A percentile compares a stretch with the other conserved stretches of the same genome.
These are phyloP conservation scores for Karalla daura DNA, from an alignment of 2,797 vertebrate species.

Conservation along the genomic window DNA sequence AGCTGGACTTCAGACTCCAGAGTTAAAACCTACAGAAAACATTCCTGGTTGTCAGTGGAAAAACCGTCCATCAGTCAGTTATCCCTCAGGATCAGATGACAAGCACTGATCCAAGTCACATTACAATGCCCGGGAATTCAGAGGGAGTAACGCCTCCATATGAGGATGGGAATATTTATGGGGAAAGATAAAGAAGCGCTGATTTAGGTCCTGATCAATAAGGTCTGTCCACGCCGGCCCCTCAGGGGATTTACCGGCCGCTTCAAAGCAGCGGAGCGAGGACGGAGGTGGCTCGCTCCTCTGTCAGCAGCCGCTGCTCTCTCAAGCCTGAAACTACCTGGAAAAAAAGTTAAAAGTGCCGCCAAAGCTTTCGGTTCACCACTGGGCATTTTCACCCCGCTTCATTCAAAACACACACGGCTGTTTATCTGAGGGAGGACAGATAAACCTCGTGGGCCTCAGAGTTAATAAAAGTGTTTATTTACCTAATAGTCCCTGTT, in stretches of 20 bases:
- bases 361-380: neutral
- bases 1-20: too few relatives aligned
- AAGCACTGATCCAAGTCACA: slow-evolving; percentile 14
- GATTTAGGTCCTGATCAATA: slow-evolving; percentile 45
- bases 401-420: too few relatives aligned
- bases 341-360: slow-evolving; percentile 20
- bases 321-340: slow-evolving; percentile 26
- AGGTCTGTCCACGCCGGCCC: slow-evolving; percentile 24
- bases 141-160: neutral
- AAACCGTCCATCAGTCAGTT: neutral
- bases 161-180: slow-evolving; percentile 8
- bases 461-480: slow-evolving; percentile 20
- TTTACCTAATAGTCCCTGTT: slow-evolving; percentile 7
- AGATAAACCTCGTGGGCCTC: slow-evolving; percentile 8
- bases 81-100: neutral
- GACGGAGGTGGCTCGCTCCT: slow-evolving; percentile 13
- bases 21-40: too few relatives aligned
- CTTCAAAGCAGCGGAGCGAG: slow-evolving; percentile 35
- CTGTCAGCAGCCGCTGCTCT: slow-evolving; percentile 51
- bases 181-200: slow-evolving; percentile 28
- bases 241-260: slow-evolving; percentile 60
- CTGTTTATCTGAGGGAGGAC: neutral
- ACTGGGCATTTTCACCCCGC: neutral
- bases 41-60: slow-evolving; percentile 2
- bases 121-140: neutral